These are phyloP conservation scores for Podargus strigoides DNA, from an alignment of 2,797 vertebrate species.

Conservation along the genomic window DNA sequence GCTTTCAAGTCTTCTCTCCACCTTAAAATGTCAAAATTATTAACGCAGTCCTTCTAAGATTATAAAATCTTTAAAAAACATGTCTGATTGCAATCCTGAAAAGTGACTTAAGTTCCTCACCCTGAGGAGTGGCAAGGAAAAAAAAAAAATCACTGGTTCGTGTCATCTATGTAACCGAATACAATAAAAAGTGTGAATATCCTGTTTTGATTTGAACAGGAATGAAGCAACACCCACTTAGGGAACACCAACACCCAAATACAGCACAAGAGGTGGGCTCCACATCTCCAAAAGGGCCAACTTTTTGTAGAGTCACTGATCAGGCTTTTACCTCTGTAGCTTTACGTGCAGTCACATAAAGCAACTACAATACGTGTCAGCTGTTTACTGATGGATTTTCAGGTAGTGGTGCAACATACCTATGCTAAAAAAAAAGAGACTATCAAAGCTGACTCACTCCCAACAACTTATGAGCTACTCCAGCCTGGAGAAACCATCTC, in stretches of 20 bases:
- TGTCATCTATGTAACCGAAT: not conserved
- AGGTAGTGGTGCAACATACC: not conserved
- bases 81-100: not conserved
- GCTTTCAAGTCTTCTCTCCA: not conserved
- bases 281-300: not conserved
- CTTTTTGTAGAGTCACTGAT: not conserved
- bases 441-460: slow-evolving; percentile 38
- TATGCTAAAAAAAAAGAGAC: not conserved
- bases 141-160: not conserved
- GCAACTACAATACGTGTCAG: not conserved
- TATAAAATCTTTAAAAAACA: not conserved
- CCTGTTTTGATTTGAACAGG: not conserved
- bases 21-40: not conserved
- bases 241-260: not conserved
- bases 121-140: too few species aligned
- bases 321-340: not conserved
- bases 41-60: not conserved
- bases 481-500: not conserved
- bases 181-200: not conserved
- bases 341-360: not conserved
- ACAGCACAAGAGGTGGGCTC: not conserved
- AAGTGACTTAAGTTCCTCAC: not conserved
- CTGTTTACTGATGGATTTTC: not conserved
- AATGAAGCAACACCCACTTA: not conserved
- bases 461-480: not conserved